phyloP scores from a whole-genome alignment of 2,888 invertebrate species.

The Brachypalpus laphriformis region DNA sequence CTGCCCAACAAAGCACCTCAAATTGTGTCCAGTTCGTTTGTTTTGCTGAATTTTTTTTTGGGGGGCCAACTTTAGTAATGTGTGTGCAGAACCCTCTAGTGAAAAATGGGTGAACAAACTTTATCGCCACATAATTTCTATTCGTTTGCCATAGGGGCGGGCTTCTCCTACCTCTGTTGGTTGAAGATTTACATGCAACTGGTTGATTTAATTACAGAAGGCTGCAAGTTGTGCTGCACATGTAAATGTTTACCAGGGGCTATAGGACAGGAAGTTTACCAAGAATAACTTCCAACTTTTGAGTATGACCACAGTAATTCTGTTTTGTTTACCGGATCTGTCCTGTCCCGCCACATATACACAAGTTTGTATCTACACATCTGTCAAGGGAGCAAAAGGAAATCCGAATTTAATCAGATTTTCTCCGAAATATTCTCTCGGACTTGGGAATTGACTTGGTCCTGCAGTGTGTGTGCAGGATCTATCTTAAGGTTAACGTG shows the following conservation, averaged over 20 bases:
- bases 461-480: background rate
- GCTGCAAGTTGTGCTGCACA: constrained; percentile 1
- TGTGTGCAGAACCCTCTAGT: background rate
- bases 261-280: constrained; percentile 7
- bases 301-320: constrained; percentile 49
- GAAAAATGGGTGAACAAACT: background rate
- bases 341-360: background rate
- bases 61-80: background rate
- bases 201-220: constrained; percentile 48
- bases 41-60: background rate
- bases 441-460: constrained; percentile 10
- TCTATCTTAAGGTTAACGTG: background rate
- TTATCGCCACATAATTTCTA: constrained; percentile 19
- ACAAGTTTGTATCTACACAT: background rate
- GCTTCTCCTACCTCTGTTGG: background rate
- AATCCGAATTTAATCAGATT: constrained; percentile 55
- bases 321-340: constrained; percentile 4
- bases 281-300: constrained; percentile 52
- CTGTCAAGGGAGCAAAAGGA: constrained; percentile 33
- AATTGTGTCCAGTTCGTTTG: constrained; percentile 57
- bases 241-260: constrained; percentile 16
- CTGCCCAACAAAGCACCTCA: constrained; percentile 50
- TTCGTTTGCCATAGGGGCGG: constrained; percentile 8
- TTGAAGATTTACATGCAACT: constrained; percentile 53
- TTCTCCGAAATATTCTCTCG: constrained; percentile 4